Percentiles rank a stretch among this genome's conserved stretches.
phyloP scores from a whole-genome alignment of 2,113 vertebrate species.

The Oxyruncus cristatus region DNA sequence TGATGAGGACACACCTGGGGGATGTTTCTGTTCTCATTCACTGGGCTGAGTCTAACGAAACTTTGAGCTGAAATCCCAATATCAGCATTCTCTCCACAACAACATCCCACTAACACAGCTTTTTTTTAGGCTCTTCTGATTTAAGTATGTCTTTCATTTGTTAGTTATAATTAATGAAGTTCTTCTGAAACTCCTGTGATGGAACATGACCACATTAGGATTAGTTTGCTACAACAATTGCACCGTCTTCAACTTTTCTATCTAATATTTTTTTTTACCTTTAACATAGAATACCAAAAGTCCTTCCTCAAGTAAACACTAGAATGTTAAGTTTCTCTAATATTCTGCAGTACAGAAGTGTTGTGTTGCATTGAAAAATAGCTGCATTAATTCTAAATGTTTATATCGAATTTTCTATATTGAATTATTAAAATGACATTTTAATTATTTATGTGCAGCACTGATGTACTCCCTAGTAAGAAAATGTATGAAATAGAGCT shows the following conservation, averaged over 20 bases:
- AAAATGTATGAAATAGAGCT: conserved; percentile 35
- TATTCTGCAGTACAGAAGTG: background rate
- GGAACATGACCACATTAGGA: background rate
- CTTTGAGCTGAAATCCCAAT: background rate
- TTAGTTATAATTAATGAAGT: conserved; percentile 9
- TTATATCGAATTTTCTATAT: conserved; percentile 24
- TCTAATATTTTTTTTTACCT: background rate
- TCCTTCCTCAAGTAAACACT: background rate
- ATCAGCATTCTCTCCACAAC: background rate
- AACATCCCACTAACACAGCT: background rate
- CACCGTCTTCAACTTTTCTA: background rate
- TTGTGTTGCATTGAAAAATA: conserved; percentile 15
- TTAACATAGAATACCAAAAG: background rate
- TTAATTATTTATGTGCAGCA: conserved; percentile 45
- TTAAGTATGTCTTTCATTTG: conserved; percentile 23
- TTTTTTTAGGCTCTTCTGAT: background rate
- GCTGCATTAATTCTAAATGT: conserved; percentile 31
- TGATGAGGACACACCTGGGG: background rate
- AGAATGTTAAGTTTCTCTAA: conserved; percentile 9
- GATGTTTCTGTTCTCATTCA: background rate
- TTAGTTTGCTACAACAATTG: background rate
- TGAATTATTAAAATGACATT: conserved; percentile 55
- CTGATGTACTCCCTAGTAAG: conserved; percentile 1
- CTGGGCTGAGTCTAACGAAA: background rate
- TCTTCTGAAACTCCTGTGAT: background rate